Evolutionary conservation across 53 echinoderm and acorn worm species (phyloP).

Genomic region (Zoroaster sp.): DNA sequence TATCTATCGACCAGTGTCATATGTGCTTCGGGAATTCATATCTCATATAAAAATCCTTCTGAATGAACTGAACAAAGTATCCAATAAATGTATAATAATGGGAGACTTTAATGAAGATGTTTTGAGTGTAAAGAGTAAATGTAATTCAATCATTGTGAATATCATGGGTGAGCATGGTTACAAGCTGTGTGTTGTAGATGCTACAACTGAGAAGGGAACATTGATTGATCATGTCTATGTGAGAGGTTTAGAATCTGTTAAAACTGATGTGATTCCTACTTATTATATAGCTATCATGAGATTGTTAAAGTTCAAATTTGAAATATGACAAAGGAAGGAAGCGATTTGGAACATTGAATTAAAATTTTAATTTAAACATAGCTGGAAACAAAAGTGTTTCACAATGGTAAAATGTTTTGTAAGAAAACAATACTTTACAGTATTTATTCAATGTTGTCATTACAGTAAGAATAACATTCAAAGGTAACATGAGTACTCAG

Average conservation of each 20-base stretch:
- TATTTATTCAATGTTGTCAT: background rate
- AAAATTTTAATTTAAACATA: background rate
- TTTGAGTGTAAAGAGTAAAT: background rate
- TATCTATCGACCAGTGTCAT: background rate
- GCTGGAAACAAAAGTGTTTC: background rate
- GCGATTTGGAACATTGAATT: background rate
- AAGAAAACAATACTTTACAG: background rate
- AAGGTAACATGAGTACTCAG: background rate
- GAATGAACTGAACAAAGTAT: background rate
- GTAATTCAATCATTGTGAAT: background rate
- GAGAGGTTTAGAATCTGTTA: background rate
- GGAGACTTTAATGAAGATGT: background rate
- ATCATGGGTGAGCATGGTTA: background rate
- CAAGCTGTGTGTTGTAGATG: background rate
- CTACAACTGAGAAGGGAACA: slow-evolving; percentile 25
- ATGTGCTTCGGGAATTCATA: background rate
- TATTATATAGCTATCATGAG: slow-evolving; percentile 46
- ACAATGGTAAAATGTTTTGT: background rate
- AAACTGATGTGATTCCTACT: slow-evolving; percentile 8
- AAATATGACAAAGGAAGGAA: background rate
- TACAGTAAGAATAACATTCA: background rate
- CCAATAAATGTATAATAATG: background rate
- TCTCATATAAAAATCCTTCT: background rate
- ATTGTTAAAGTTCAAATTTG: background rate
- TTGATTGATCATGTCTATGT: slow-evolving; percentile 54